These are phyloP conservation scores for Drosophila equinoxialis DNA, from an alignment of 1,140 invertebrate species.

Conservation along the genomic window DNA sequence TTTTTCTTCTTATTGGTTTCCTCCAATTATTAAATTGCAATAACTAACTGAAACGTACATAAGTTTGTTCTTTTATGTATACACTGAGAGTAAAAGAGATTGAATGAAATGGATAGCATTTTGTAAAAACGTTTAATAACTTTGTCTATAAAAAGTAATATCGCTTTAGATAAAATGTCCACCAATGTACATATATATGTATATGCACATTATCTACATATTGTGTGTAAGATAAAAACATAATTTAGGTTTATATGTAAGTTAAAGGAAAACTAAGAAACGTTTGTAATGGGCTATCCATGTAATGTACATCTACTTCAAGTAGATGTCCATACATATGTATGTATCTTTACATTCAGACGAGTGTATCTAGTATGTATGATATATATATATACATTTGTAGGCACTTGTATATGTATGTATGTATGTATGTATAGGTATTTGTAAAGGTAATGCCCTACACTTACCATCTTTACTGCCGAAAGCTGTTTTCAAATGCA, in stretches of 20 bases:
- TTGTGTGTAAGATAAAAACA: background rate
- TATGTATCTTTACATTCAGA: conserved; percentile 1
- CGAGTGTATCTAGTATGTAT: background rate
- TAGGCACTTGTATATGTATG: background rate
- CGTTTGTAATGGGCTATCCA: background rate
- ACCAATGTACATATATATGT: background rate
- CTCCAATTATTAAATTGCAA: no score
- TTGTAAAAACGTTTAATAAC: no score
- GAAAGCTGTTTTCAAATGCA: conserved; percentile 12
- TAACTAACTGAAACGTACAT: no score
- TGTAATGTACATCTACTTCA: background rate
- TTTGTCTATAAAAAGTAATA: no score
- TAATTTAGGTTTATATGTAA: background rate
- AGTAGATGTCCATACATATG: background rate
- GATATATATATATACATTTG: background rate
- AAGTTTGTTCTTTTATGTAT: no score
- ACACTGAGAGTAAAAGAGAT: no score
- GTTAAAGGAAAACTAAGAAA: background rate
- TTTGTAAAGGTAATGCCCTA: conserved; percentile 5
- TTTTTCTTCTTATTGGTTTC: no score
- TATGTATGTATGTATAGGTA: background rate
- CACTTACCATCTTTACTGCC: conserved; percentile 12
- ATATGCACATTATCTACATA: background rate
- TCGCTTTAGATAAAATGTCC: no score
- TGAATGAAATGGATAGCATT: no score